Evolutionary conservation across 2,888 invertebrate genomes (phyloP).

Genomic region (Lampropteryx suffumata): DNA sequence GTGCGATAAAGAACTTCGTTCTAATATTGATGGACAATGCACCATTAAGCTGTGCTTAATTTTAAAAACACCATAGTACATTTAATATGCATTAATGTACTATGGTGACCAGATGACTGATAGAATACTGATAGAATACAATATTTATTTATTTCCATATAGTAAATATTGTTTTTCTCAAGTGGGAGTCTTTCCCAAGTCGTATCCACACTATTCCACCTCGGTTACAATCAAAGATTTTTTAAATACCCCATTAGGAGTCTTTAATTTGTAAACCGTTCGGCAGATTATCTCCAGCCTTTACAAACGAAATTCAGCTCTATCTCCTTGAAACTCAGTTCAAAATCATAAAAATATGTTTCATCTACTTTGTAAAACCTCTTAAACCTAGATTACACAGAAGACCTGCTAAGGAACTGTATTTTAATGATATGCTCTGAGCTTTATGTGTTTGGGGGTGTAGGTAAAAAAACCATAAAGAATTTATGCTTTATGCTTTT

Average conservation of each 20-base stretch:
- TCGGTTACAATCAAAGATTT: constrained; percentile 54
- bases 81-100: no score
- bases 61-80: no score
- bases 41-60: no score
- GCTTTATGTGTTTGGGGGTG: constrained; percentile 18
- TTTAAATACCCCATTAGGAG: constrained; percentile 57
- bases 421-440: constrained; percentile 18
- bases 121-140: no score
- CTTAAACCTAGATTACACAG: constrained; percentile 14
- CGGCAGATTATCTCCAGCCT: constrained; percentile 27
- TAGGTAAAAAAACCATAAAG: constrained; percentile 14
- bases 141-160: no score
- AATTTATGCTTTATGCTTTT: background rate
- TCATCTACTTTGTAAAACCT: constrained; percentile 17
- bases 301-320: constrained; percentile 12
- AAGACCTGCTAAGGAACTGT: constrained; percentile 11
- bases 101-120: no score
- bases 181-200: no score
- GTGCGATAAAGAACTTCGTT: no score
- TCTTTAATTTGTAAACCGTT: constrained; percentile 58
- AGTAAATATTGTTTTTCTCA: no score
- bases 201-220: constrained; percentile 39
- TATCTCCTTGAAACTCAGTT: constrained; percentile 6
- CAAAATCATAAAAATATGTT: constrained; percentile 1
- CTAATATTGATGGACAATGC: no score